phyloP scores from a whole-genome alignment of 1,140 invertebrate species.

The Lordiphosa collinella region DNA sequence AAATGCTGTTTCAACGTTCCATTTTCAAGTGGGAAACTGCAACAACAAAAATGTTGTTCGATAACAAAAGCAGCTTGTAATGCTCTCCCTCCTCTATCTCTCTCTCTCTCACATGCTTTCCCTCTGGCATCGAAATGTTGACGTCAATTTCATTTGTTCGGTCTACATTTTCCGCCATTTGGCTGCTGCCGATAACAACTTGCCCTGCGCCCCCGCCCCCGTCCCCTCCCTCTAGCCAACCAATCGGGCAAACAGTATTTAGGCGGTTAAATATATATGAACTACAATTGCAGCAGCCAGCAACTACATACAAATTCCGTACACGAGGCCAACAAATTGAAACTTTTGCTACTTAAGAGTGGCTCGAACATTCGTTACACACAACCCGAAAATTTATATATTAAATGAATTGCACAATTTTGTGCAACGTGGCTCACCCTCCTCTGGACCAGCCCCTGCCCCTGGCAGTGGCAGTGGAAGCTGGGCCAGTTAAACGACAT shows the following conservation, averaged over 20 bases:
- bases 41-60: too few relatives aligned
- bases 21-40: too few relatives aligned
- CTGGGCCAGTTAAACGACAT: conserved; percentile 41
- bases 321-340: conserved; percentile 54
- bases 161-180: conserved; percentile 65
- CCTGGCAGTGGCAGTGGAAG: background rate
- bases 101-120: too few relatives aligned
- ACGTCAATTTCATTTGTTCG: conserved; percentile 49
- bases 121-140: conserved; percentile 28
- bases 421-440: conserved; percentile 44
- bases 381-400: conserved; percentile 46
- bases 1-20: too few relatives aligned
- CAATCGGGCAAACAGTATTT: conserved; percentile 62
- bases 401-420: conserved; percentile 68
- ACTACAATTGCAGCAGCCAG: conserved; percentile 43
- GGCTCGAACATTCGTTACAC: conserved; percentile 49
- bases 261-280: conserved; percentile 70
- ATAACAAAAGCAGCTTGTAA: too few relatives aligned
- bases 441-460: too few relatives aligned
- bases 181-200: conserved; percentile 65
- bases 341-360: conserved; percentile 58
- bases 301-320: conserved; percentile 22
- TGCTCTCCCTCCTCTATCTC: too few relatives aligned
- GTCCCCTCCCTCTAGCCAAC: background rate
- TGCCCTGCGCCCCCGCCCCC: conserved; percentile 2